Percentiles rank a stretch among this genome's conserved stretches.
These are phyloP conservation scores for Drosophila aff. DNA, from an alignment of 1,140 invertebrate species.

Conservation along the genomic window DNA sequence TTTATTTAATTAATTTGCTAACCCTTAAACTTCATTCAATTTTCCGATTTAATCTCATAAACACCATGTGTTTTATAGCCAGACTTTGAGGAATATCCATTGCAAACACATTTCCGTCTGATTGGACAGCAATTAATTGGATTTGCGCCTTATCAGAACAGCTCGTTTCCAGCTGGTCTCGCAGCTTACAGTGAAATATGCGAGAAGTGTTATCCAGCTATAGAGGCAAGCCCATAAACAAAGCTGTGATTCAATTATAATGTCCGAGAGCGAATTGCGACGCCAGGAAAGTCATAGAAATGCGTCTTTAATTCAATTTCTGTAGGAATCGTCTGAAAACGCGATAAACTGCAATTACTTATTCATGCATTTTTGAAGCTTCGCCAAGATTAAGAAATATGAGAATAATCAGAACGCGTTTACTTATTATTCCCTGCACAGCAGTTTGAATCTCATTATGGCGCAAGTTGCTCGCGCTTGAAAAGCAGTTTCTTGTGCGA, in stretches of 20 bases:
- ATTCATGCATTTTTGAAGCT: slow-evolving; percentile 46
- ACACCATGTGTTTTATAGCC: background rate
- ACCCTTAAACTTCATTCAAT: background rate
- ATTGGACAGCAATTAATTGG: slow-evolving; percentile 1
- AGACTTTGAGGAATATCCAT: background rate
- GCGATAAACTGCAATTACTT: slow-evolving; percentile 40
- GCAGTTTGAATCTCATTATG: slow-evolving; percentile 53
- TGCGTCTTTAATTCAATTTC: slow-evolving; percentile 52
- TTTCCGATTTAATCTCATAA: background rate
- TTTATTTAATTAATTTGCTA: background rate
- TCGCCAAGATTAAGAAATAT: slow-evolving; percentile 24
- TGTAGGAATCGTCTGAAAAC: slow-evolving; percentile 24
- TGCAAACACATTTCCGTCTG: background rate
- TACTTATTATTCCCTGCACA: slow-evolving; percentile 45
- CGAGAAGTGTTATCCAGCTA: slow-evolving; percentile 28
- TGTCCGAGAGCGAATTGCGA: slow-evolving; percentile 34
- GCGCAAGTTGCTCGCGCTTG: slow-evolving; percentile 12
- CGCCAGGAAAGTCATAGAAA: slow-evolving; percentile 55
- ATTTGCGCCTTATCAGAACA: slow-evolving; percentile 31
- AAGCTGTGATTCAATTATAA: slow-evolving; percentile 27
- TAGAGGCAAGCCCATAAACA: slow-evolving; percentile 36
- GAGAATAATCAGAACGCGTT: slow-evolving; percentile 27
- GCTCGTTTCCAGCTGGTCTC: slow-evolving; percentile 11
- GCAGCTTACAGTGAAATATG: slow-evolving; percentile 21
- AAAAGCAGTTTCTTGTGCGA: slow-evolving; percentile 42